Base-by-base conservation (phyloP, 2,113 vertebrate genomes). In the Campylorhamphus procurvoides region DNA sequence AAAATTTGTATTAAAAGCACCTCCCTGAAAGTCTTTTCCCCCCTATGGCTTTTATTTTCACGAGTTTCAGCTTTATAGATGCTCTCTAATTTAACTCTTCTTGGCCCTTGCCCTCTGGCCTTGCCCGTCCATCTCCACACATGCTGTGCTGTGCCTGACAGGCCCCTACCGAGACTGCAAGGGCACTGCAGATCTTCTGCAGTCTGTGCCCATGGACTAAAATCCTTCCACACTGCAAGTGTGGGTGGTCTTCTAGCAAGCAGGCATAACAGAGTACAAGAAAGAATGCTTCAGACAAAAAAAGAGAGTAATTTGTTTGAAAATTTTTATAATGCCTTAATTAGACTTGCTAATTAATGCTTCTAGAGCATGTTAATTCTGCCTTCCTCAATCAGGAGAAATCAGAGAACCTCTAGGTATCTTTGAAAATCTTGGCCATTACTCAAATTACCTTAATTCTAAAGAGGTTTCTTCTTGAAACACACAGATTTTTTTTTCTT, bases 341-440 rank as follows among this genome's bases (percentile, higher is more conserved):
- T 95, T 89, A 94, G 60, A 94, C 40, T 67, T 78, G 59, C 63
- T 96, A 95, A 96, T 96, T 85, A 95, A 87, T 82, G 39, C 46
- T 91, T 90, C 59, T 72, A 64, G 16, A 91, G 14, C 77, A 59
- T 10, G 9, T 88, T 15, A 28, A 67, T 89, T 64, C 44, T 91
- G 44, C 80, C 59, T 55, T 90, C 46, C 59, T 72, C 59, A 85
- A 76, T n/a, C 6, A 68, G 53, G n/a, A 76, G 50, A 42, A 67
- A 87, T 83, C 46, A 49, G 59, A 88, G 80, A 82, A 71, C 22
- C 25, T 56, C 20, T 31, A 89, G 28, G 39, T 53, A 24, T 58
- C 29, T 39, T 11, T 59, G 49, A 80, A 82, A 93, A 83, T 66
- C 62, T 67, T 86, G n/a, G 25, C 18, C 10, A 25, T 85, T 84